phyloP scores from a whole-genome alignment of 2,797 vertebrate genomes.

The Poeciliopsis paucimaculata region DNA sequence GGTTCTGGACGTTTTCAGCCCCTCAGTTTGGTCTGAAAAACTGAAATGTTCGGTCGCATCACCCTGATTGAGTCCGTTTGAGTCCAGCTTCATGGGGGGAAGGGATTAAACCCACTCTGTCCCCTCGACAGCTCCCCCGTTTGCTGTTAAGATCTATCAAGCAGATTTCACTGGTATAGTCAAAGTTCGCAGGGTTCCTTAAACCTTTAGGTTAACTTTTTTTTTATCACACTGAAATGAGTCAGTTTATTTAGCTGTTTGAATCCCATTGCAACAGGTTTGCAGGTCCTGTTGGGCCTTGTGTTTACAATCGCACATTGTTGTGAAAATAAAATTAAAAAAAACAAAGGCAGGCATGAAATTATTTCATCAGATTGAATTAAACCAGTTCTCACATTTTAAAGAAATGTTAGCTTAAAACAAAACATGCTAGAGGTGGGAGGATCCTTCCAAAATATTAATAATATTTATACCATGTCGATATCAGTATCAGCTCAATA shows the following conservation, averaged over 20 bases:
- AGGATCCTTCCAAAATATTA: no score
- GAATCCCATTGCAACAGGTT: not conserved
- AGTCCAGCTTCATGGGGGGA: constrained; percentile 52
- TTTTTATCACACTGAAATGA: not conserved
- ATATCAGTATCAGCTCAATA: no score
- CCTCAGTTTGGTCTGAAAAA: not conserved
- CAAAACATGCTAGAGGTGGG: not conserved
- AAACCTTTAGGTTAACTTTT: not conserved
- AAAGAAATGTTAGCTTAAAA: not conserved
- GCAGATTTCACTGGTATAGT: not conserved
- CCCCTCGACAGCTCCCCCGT: constrained; percentile 77
- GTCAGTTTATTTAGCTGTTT: not conserved
- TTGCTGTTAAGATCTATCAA: constrained; percentile 66
- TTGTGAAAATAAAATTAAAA: not conserved
- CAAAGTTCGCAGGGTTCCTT: not conserved
- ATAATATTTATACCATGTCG: no score
- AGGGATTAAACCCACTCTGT: constrained; percentile 78
- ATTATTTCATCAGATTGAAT: not conserved
- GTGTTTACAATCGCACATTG: not conserved
- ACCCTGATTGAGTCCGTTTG: constrained; percentile 32
- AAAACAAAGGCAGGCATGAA: not conserved
- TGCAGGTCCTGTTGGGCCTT: not conserved
- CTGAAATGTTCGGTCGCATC: constrained; percentile 39
- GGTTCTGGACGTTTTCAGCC: not conserved
- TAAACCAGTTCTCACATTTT: not conserved